A percentile compares a stretch with the other conserved stretches of the same genome.
Conservation (phyloP, 1,140 invertebrate species). For the Octopus sinensis region DNA sequence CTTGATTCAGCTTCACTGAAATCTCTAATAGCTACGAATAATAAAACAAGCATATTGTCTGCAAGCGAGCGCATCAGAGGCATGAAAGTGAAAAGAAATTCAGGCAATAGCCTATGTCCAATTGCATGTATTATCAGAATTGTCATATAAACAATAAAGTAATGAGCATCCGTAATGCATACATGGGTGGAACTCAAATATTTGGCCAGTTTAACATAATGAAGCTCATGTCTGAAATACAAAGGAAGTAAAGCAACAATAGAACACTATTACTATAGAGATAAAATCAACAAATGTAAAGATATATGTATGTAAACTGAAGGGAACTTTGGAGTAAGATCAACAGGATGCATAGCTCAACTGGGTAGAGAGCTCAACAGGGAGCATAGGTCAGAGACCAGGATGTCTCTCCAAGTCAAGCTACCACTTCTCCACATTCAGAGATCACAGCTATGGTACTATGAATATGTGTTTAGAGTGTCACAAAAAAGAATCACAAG, state of each 20-base stretch:
- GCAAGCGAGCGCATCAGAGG: constrained; percentile 11
- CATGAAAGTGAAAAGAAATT: constrained; percentile 17
- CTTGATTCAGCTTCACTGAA: background rate
- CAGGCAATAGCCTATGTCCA: background rate
- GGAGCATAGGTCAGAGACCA: too few relatives aligned
- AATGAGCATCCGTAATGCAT: background rate
- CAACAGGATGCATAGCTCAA: too few relatives aligned
- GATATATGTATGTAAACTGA: too few relatives aligned
- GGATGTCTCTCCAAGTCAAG: too few relatives aligned
- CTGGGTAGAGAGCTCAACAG: too few relatives aligned
- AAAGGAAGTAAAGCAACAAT: background rate
- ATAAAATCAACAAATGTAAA: too few relatives aligned
- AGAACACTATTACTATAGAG: too few relatives aligned
- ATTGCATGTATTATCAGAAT: background rate
- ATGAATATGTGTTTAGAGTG: too few relatives aligned
- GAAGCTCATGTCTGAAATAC: background rate
- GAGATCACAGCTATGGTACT: too few relatives aligned
- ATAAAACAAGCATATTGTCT: background rate
- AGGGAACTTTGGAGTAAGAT: too few relatives aligned
- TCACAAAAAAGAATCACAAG: too few relatives aligned
- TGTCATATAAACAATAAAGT: constrained; percentile 10
- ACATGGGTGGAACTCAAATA: background rate
- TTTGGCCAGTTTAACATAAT: background rate
- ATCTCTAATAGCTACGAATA: background rate
- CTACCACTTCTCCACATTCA: too few relatives aligned